These are phyloP conservation scores for Lepetodrilus schrolli DNA, from an alignment of 2,888 invertebrate genomes.

Conservation along the genomic window DNA sequence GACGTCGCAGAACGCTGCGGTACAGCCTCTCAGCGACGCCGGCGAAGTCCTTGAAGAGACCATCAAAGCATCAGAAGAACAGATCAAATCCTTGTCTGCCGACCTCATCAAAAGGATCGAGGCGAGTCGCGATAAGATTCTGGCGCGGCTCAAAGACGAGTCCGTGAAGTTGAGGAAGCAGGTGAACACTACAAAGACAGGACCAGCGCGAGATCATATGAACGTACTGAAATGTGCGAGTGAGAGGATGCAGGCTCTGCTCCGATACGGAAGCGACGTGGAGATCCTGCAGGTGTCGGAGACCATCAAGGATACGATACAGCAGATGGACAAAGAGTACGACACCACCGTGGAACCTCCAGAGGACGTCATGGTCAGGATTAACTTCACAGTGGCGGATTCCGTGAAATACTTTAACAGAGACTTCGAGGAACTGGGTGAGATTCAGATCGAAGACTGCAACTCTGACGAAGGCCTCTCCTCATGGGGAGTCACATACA, in stretches of 20 bases:
- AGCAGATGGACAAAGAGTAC: slow-evolving; percentile 43
- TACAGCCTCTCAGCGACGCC: background rate
- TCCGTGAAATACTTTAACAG: slow-evolving; percentile 46
- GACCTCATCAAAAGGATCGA: slow-evolving; percentile 53
- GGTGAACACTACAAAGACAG: slow-evolving; percentile 43
- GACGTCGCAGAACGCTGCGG: background rate
- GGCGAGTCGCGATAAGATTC: slow-evolving; percentile 49
- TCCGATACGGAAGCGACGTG: slow-evolving; percentile 62
- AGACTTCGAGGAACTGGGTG: slow-evolving; percentile 39
- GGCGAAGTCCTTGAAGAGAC: slow-evolving; percentile 49
- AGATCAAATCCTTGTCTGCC: slow-evolving; percentile 52
- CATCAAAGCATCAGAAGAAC: slow-evolving; percentile 51
- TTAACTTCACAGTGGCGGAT: slow-evolving; percentile 43
- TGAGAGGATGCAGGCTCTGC: slow-evolving; percentile 55
- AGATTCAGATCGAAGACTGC: slow-evolving; percentile 54
- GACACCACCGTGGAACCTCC: background rate
- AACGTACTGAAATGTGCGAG: slow-evolving; percentile 54
- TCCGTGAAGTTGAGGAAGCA: slow-evolving; percentile 42
- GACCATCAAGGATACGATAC: slow-evolving; percentile 39
- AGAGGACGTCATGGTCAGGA: slow-evolving; percentile 35
- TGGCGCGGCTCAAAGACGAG: slow-evolving; percentile 48
- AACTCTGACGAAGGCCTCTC: slow-evolving; percentile 54
- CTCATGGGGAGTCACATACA: slow-evolving; percentile 65
- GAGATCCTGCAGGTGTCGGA: slow-evolving; percentile 52
- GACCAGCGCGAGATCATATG: slow-evolving; percentile 47